A percentile compares a stretch with the other conserved stretches of the same genome.
Conservation (phyloP, 64 coral and sea anemone genomes). For the Stichodactyla helianthus region DNA sequence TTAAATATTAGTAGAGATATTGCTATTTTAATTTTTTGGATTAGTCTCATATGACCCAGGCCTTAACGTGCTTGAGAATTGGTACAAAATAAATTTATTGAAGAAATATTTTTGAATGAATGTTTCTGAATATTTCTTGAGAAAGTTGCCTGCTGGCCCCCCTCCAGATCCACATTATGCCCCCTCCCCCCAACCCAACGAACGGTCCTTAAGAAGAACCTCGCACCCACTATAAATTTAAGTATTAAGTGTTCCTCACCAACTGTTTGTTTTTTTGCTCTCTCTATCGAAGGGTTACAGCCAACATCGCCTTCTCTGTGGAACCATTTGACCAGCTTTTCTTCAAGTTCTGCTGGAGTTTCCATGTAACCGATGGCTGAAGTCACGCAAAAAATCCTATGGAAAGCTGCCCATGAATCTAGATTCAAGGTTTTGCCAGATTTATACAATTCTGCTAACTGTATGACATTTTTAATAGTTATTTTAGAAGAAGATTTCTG, state of each 20-base stretch:
- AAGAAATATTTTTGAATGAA: no score
- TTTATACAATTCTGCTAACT: slow-evolving; percentile 56
- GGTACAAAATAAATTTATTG: no score
- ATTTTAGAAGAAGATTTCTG: not conserved
- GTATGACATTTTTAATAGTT: slow-evolving; percentile 26
- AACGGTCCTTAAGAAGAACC: not conserved
- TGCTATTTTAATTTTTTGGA: no score
- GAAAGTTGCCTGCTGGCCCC: no score
- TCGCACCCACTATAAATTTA: not conserved
- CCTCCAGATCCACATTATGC: no score
- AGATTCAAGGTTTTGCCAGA: slow-evolving; percentile 16
- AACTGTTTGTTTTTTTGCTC: slow-evolving; percentile 61
- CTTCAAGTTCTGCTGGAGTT: slow-evolving; percentile 39
- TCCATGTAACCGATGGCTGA: slow-evolving; percentile 36
- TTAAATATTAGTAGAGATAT: no score
- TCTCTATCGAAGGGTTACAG: slow-evolving; percentile 24
- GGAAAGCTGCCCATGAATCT: slow-evolving; percentile 44
- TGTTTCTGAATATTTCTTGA: no score
- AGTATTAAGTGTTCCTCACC: slow-evolving; percentile 16
- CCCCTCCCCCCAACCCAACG: no score
- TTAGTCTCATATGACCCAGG: no score
- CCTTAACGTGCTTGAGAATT: no score
- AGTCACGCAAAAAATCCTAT: slow-evolving; percentile 53
- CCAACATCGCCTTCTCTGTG: slow-evolving; percentile 19
- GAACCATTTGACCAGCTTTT: slow-evolving; percentile 52